Evolutionary conservation across 2,113 vertebrate genomes (phyloP).

Genomic region (Climacteris rufus): DNA sequence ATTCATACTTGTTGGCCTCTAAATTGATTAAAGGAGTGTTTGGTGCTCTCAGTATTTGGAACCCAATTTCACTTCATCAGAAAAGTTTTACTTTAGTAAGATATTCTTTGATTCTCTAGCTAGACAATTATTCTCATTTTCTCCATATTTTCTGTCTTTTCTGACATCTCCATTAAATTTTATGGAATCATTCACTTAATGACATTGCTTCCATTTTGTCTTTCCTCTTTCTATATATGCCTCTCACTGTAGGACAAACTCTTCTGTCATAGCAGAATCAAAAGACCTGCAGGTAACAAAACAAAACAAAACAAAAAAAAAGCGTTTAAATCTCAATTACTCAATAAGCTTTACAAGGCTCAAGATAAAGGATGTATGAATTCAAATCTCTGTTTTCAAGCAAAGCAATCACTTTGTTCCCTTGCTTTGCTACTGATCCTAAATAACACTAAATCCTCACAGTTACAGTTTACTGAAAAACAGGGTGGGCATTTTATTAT

Average conservation of each 20-base stretch:
- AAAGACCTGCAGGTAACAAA: not conserved
- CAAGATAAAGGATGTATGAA: not conserved
- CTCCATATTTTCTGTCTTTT: not conserved
- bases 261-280: not conserved
- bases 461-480: not conserved
- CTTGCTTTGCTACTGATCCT: not conserved
- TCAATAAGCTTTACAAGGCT: not conserved
- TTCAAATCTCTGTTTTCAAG: not conserved
- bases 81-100: not conserved
- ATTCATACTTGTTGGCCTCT: not conserved
- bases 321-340: not conserved
- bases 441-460: not conserved
- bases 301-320: not conserved
- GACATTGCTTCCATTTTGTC: not conserved
- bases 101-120: not conserved
- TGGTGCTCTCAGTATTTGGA: not conserved
- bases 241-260: not conserved
- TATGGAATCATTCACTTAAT: not conserved
- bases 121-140: not conserved
- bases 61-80: not conserved
- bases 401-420: not conserved
- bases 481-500: not conserved
- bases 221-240: not conserved
- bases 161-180: not conserved
- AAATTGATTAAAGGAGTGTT: not conserved